Conservation (phyloP, 2,113 vertebrate species). For the Gorilla gorilla region DNA sequence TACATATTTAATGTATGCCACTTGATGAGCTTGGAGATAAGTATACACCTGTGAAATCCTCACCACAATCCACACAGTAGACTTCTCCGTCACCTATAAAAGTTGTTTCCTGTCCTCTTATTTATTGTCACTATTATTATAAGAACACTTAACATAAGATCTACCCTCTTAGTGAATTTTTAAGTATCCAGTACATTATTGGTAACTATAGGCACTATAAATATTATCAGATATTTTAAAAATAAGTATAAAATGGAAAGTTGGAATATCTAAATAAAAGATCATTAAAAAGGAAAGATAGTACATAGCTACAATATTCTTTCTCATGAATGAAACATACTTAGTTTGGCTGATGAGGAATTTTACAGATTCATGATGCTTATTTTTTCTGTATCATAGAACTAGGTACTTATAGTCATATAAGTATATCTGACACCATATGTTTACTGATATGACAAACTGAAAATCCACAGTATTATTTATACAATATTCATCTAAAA, state of each 20-base stretch:
- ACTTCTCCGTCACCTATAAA: neutral
- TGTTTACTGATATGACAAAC: neutral
- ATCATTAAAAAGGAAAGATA: neutral
- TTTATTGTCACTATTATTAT: neutral
- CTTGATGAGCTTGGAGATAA: neutral
- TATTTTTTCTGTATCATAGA: neutral
- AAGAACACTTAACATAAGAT: neutral
- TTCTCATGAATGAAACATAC: neutral
- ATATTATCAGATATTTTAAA: neutral
- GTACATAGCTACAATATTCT: neutral
- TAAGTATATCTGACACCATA: neutral
- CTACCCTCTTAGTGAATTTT: neutral
- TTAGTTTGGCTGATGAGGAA: neutral
- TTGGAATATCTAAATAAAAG: neutral
- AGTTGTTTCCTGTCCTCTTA: neutral
- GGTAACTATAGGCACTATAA: neutral
- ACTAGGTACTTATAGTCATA: neutral
- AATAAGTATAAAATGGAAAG: neutral
- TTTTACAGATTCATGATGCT: neutral
- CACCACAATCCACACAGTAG: neutral
- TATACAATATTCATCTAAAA: neutral
- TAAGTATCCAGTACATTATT: neutral
- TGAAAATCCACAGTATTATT: neutral
- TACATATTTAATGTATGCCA: neutral
- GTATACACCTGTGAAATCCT: neutral